Evolutionary conservation across 2,888 invertebrate species (phyloP).

Genomic region (Harpalus rufipes): DNA sequence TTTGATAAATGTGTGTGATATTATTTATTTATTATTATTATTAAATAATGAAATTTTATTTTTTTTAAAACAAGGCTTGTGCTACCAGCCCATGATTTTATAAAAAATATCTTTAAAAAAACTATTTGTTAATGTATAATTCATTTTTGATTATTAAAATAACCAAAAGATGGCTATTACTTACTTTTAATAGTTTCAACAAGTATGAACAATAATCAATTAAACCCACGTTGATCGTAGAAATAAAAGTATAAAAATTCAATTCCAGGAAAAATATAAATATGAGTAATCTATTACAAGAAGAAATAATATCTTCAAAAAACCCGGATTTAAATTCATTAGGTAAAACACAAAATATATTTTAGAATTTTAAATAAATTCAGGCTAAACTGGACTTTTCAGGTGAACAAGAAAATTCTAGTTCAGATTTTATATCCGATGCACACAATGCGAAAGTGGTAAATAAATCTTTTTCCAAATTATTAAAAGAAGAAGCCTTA

Average conservation of each 20-base stretch:
- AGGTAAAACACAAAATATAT: neutral
- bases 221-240: neutral
- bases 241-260: neutral
- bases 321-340: neutral
- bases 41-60: no score
- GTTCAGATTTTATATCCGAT: constrained; percentile 12
- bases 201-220: neutral
- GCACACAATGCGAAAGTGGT: neutral
- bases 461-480: constrained; percentile 32
- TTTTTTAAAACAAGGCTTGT: no score
- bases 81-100: no score
- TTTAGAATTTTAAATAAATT: neutral
- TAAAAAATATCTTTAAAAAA: no score
- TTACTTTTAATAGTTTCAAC: neutral
- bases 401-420: neutral
- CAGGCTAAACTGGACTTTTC: neutral
- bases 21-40: no score
- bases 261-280: neutral
- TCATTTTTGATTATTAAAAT: no score
- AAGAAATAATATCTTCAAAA: neutral
- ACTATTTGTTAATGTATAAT: no score
- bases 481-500: constrained; percentile 50
- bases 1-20: no score
- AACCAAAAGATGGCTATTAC: no score
- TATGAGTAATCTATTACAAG: neutral